A percentile compares a stretch with the other conserved stretches of the same genome.
These are phyloP conservation scores for Ostrea denselamellosa DNA, from an alignment of 1,140 invertebrate genomes.

Conservation along the genomic window DNA sequence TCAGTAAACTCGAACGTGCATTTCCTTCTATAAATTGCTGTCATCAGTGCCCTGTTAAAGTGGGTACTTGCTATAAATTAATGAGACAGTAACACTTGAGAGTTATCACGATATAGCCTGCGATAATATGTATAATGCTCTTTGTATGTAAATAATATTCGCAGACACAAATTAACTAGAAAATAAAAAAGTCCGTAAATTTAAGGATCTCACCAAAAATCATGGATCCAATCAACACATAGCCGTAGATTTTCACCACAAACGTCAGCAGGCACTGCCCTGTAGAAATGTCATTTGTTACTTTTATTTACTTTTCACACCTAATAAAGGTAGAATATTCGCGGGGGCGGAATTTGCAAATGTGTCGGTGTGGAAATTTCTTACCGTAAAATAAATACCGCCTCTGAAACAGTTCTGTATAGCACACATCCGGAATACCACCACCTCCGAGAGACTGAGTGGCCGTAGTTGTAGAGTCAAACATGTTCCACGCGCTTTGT, in stretches of 20 bases:
- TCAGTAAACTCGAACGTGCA: background rate
- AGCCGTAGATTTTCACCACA: conserved; percentile 17
- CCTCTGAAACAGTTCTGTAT: conserved; percentile 18
- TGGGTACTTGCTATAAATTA: background rate
- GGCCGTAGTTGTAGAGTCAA: background rate
- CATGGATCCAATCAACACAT: conserved; percentile 5
- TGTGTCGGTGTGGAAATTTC: background rate
- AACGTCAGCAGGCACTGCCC: conserved; percentile 4
- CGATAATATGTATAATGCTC: background rate
- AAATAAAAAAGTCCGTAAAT: background rate
- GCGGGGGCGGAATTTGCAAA: background rate
- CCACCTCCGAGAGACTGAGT: background rate
- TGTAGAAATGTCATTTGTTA: background rate
- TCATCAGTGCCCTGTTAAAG: background rate
- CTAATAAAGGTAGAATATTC: background rate
- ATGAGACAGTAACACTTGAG: background rate
- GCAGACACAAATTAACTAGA: too few species aligned
- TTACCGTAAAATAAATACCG: conserved; percentile 7
- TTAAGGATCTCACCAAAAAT: background rate
- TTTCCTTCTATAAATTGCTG: background rate
- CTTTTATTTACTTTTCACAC: background rate
- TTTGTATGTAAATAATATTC: too few species aligned
- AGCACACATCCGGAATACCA: background rate
- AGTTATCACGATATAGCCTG: too few species aligned
- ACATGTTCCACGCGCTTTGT: conserved; percentile 16